phyloP scores from a whole-genome alignment of 2,888 invertebrate species.

The Morpho deidamia region DNA sequence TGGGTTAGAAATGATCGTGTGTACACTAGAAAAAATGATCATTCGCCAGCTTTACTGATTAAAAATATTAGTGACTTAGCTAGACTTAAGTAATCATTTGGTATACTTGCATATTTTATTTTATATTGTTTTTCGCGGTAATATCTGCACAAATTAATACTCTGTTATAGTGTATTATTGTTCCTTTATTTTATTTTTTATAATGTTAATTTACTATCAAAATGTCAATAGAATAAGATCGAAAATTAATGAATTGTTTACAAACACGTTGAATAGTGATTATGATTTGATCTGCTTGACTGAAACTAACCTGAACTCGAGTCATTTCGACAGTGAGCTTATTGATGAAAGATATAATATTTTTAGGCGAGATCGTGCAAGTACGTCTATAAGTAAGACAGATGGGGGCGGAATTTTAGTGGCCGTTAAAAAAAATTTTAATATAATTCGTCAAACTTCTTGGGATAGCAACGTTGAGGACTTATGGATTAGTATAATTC shows the following conservation, averaged over 20 bases:
- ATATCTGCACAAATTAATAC: too few relatives aligned
- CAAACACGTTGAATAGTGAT: neutral
- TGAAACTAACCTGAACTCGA: neutral
- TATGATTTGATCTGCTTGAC: conserved; percentile 1
- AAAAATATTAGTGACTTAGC: conserved; percentile 1
- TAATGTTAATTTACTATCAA: conserved; percentile 1
- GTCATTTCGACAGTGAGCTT: neutral
- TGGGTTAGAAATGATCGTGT: conserved; percentile 3
- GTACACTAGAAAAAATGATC: neutral
- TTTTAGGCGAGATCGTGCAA: conserved; percentile 7
- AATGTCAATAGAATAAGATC: conserved; percentile 9
- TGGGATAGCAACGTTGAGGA: conserved; percentile 9
- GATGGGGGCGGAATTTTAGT: conserved; percentile 10
- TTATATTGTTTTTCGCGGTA: too few relatives aligned
- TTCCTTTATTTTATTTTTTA: neutral
- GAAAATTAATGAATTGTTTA: neutral
- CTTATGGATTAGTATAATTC: neutral
- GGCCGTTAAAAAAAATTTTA: conserved; percentile 6
- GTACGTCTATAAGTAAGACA: conserved; percentile 3
- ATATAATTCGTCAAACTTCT: conserved; percentile 1
- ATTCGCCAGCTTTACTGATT: conserved; percentile 1
- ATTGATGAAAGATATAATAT: conserved; percentile 6
- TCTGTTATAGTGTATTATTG: neutral
- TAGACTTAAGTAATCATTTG: neutral
- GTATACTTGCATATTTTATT: too few relatives aligned